Evolutionary conservation across 1,140 invertebrate genomes (phyloP).

Genomic region (Drosophila equinoxialis): DNA sequence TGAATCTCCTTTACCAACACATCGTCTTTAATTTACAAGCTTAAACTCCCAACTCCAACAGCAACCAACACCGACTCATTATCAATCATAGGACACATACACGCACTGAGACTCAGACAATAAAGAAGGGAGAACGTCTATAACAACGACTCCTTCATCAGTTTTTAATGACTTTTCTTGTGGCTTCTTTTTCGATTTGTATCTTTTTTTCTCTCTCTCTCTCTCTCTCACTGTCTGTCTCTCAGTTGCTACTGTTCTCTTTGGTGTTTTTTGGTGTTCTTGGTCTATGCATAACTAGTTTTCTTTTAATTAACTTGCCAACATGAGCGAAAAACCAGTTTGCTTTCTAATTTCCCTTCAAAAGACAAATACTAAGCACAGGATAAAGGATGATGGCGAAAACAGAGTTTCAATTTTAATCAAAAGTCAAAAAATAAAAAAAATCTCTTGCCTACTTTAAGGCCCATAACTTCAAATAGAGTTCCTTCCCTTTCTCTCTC

Average conservation of each 20-base stretch:
- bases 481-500: slow-evolving; percentile 9
- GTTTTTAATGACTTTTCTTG: slow-evolving; percentile 72
- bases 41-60: background rate
- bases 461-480: slow-evolving; percentile 25
- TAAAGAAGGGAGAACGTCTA: background rate
- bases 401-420: slow-evolving; percentile 45
- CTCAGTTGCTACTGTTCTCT: no score
- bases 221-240: no score
- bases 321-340: slow-evolving; percentile 62
- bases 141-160: slow-evolving; percentile 35
- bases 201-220: no score
- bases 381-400: slow-evolving; percentile 35
- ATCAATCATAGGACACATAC: slow-evolving; percentile 60
- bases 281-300: slow-evolving; percentile 67
- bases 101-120: no score
- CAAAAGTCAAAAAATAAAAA: background rate
- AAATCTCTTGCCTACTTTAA: slow-evolving; percentile 56
- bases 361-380: slow-evolving; percentile 11
- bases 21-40: slow-evolving; percentile 6
- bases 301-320: slow-evolving; percentile 80
- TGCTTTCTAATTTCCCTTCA: slow-evolving; percentile 75
- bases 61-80: slow-evolving; percentile 48
- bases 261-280: background rate
- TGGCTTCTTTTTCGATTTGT: background rate
- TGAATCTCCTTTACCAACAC: slow-evolving; percentile 19